phyloP scores from a whole-genome alignment of 2,113 vertebrate species.

The Prionailurus viverrinus region DNA sequence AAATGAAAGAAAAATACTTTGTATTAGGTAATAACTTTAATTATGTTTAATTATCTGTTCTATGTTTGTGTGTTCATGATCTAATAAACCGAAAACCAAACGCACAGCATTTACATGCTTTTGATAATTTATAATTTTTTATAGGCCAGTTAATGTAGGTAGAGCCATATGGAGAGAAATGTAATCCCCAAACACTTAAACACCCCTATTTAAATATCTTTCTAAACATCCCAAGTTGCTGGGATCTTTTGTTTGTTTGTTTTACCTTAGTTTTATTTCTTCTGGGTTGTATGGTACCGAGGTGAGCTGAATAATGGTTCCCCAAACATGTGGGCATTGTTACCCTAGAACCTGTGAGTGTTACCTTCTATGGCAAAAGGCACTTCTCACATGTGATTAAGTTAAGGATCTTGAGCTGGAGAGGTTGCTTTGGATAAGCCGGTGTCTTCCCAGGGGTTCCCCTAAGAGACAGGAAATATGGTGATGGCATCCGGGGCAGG shows the following conservation, averaged over 20 bases:
- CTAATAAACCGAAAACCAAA: not conserved
- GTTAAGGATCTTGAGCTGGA: not conserved
- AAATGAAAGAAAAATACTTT: not conserved
- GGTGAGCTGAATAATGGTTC: too few relatives aligned
- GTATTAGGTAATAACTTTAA: not conserved
- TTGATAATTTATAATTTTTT: not conserved
- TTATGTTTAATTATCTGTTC: not conserved
- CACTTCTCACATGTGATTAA: not conserved
- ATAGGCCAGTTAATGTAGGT: not conserved
- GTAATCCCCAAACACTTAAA: not conserved
- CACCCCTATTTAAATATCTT: not conserved
- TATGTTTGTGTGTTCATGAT: not conserved
- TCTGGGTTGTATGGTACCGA: not conserved
- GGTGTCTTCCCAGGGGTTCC: not conserved
- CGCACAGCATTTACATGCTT: not conserved
- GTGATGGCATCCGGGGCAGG: too few relatives aligned
- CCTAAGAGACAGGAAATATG: not conserved
- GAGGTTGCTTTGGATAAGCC: not conserved
- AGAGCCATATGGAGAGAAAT: not conserved
- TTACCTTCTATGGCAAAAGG: not conserved
- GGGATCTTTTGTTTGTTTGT: not conserved
- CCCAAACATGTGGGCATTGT: not conserved
- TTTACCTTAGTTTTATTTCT: not conserved
- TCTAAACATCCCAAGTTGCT: not conserved
- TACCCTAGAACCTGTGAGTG: not conserved